A percentile compares a stretch with the other conserved stretches of the same genome.
These are phyloP conservation scores for Adela reaumurella DNA, from an alignment of 2,888 invertebrate species.

Conservation along the genomic window DNA sequence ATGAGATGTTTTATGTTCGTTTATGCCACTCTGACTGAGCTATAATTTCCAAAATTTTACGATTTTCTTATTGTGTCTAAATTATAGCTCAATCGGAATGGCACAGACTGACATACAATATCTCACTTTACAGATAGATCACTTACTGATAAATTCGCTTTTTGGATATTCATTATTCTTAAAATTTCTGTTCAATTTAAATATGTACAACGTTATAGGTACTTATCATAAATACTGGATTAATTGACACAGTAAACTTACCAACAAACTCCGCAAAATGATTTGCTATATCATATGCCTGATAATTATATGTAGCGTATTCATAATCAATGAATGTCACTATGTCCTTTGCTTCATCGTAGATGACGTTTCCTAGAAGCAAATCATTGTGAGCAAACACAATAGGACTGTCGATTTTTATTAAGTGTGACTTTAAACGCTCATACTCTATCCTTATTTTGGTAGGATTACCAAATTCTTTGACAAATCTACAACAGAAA, in stretches of 20 bases:
- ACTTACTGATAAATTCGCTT: too few species aligned
- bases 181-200: too few species aligned
- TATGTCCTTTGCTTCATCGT: conserved; percentile 62
- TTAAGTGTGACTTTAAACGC: conserved; percentile 60
- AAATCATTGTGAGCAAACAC: conserved; percentile 98
- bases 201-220: background rate
- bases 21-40: too few species aligned
- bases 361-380: conserved; percentile 89
- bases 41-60: too few species aligned
- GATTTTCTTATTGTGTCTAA: too few species aligned
- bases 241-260: conserved; percentile 29
- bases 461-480: conserved; percentile 62
- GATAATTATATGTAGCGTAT: conserved; percentile 91
- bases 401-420: conserved; percentile 65
- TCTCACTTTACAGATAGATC: too few species aligned
- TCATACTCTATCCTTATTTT: conserved; percentile 68
- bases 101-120: too few species aligned
- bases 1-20: too few species aligned
- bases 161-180: too few species aligned
- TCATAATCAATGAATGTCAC: conserved; percentile 97
- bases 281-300: conserved; percentile 95
- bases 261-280: conserved; percentile 98
- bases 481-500: conserved; percentile 61
- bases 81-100: too few species aligned
- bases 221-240: background rate